Base-by-base conservation (phyloP, 2,113 vertebrate genomes). In the Erinaceus europaeus region DNA sequence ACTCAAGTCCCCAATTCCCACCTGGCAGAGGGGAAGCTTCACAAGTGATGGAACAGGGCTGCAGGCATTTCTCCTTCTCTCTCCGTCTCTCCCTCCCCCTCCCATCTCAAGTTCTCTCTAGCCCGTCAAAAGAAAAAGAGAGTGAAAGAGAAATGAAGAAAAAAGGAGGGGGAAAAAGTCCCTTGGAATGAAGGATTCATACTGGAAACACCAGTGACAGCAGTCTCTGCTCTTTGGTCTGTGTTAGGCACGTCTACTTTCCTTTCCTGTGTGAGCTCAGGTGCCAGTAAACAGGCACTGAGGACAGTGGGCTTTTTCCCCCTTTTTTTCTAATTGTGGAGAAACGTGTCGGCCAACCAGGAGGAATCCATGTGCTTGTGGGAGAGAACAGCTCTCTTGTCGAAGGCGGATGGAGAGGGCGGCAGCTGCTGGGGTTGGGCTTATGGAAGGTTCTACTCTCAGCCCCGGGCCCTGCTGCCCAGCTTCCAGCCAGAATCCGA, bases 381-480 rank as follows among this genome's bases (percentile, higher is more conserved):
- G 57, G 25, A 44, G 81, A 93, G 40, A 94, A 32, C 34, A 81
- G 65, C 20, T 94, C 69, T 69, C 92, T 92, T 91, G 79, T 82
- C 40, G 53, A n/a, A n/a, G n/a, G n/a, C 55, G 89, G 74, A 55
- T 55, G 46, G 29, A 48, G 72, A 65, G 67, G 65, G 78, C 68
- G 74, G 71, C 82, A 91, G 90, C 72, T 86, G 78, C 84, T 87
- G 25, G 46, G 55, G 32, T 44, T 57, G 64, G 25, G 77, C 88
- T 96, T 95, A 95, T 82, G 78, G 91, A 95, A 95, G 92, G 90
- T 93, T 0, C 3, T 42, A 68, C 90, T 89, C 84, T 34, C 84
- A 83, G 95, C 89, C 90, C 81, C 62, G 77, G 61, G 73, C 36
- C 52, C 72, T 20, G n/a, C 88, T 78, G 95, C 92, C 93, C 84